Base-by-base conservation (phyloP, 2,113 vertebrate genomes). In the Catharus fuscescens region DNA sequence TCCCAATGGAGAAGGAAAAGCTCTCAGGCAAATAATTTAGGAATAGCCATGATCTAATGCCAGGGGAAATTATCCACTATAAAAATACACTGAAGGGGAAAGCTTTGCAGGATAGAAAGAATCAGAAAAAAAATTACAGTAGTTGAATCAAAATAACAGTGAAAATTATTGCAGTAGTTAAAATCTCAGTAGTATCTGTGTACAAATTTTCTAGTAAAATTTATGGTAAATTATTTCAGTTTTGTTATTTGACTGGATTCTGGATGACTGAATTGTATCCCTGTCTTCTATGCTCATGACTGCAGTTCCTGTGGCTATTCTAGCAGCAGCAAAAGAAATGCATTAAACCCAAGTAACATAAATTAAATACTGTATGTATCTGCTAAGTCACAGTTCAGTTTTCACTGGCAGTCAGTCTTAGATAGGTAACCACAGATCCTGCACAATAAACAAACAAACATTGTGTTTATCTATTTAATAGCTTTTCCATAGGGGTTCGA, bases 1-100 rank as follows among this genome's bases (percentile, higher is more conserved):
- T 95, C 79, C 67, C 88, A 88, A 14, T 20, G 42, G 64, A 86
- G 28, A 83, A 86, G 25, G 20, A 93, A 92, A 93, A 93, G 32
- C 47, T 92, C 36, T 73, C 29, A 73, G 80, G 82, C 52, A 95
- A 88, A 73, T 78, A 77, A 80, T 70, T 90, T 54, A 92, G 61
- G 38, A 94, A 86, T 14, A 66, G 20, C 42, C 60, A 70, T 71
- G 26, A 86, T 62, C 28, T 77, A 80, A 47, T 73, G 34, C 72
- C 29, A 4, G 31, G 17, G 34, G 34, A 92, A 84, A 80, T 73
- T 5, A 80, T 61, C 29, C 11, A 21, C 44, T 74, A 31, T 29
- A 72, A 88, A 90, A 92, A 73, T 24, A 90, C 8, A 52, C 6
- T 0, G 0, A 78, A 80, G 18, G 15, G 8, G 6, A 77, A 82